Base-by-base conservation (phyloP, 2,113 vertebrate genomes). In the Corythornis madagascariensis region DNA sequence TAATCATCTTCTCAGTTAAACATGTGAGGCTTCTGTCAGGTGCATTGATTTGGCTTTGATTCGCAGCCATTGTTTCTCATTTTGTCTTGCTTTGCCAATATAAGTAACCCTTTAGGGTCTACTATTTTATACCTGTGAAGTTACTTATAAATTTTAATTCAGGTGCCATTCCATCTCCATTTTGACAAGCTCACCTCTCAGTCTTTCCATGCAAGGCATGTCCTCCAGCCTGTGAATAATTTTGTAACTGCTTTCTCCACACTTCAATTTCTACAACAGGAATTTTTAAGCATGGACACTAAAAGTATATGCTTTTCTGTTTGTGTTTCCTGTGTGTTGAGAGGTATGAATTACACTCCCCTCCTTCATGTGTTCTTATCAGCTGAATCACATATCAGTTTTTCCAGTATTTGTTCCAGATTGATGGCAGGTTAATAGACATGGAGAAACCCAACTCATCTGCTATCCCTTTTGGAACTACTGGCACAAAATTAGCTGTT, bases 21-120 rank as follows among this genome's bases (percentile, higher is more conserved):
- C 85, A 66, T 1, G 1, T 70, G 67, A 87, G 56, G 31, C 38
- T 93, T 89, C 81, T 92, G 71, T 86, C 74, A 87, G 52, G 47
- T 91, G 52, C 53, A 63, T 67, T 76, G 59, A 45, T 76, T 76
- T 67, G 74, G 16, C 81, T 95, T 92, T 82, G 56, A 79, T 86
- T 94, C 7, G 1, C 42, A 82, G 33, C 15, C 48, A 33, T 85
- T 70, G 11, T 77, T 94, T 87, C 70, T 75, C 59, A 29, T 90
- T 88, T 86, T 70, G 35, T 40, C 35, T 88, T 92, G 29, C 45
- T 80, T 56, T 90, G 67, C 78, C 67, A 63, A 31, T 16, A 4
- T 40, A 82, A 90, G 60, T 42, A 92, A 74, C 31, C 38, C 63
- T 87, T 87, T 78, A 82, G 45, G 20, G 28, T 76, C 42, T 82